Evolutionary conservation across 2,113 vertebrate species (phyloP).

Genomic region (Campylorhamphus procurvoides): DNA sequence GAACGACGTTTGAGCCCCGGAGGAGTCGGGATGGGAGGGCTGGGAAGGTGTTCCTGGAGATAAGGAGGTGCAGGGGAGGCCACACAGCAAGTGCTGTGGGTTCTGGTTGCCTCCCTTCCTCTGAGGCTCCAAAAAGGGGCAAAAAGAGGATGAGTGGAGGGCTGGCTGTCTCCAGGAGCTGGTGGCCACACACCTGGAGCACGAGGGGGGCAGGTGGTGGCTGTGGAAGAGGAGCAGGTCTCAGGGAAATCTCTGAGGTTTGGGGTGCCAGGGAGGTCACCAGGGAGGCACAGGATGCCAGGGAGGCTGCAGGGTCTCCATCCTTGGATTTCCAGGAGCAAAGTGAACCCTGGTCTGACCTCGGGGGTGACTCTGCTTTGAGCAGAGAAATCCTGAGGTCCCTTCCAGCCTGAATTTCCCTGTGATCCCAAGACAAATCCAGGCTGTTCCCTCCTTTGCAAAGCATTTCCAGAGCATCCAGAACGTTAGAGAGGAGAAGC

Average conservation of each 20-base stretch:
- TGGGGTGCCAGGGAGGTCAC: background rate
- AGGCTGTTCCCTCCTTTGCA: background rate
- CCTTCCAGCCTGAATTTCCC: background rate
- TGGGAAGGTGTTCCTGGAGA: slow-evolving; percentile 26
- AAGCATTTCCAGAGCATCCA: background rate
- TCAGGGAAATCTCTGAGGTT: background rate
- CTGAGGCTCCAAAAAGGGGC: background rate
- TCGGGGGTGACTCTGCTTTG: background rate
- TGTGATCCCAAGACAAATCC: background rate
- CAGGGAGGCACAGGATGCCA: background rate
- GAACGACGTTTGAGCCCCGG: background rate
- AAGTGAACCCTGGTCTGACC: background rate
- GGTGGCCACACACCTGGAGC: background rate
- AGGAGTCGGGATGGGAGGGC: background rate
- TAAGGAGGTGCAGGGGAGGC: background rate
- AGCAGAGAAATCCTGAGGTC: background rate
- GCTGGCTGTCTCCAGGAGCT: background rate
- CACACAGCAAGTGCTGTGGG: background rate
- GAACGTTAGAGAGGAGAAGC: background rate
- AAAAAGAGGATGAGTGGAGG: background rate
- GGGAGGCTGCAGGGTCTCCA: background rate
- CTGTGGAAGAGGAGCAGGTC: background rate
- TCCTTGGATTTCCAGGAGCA: background rate
- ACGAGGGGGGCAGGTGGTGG: background rate
- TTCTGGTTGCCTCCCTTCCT: background rate